Conservation (phyloP, 2,888 invertebrate species). For the Stenichneumon culpator region DNA sequence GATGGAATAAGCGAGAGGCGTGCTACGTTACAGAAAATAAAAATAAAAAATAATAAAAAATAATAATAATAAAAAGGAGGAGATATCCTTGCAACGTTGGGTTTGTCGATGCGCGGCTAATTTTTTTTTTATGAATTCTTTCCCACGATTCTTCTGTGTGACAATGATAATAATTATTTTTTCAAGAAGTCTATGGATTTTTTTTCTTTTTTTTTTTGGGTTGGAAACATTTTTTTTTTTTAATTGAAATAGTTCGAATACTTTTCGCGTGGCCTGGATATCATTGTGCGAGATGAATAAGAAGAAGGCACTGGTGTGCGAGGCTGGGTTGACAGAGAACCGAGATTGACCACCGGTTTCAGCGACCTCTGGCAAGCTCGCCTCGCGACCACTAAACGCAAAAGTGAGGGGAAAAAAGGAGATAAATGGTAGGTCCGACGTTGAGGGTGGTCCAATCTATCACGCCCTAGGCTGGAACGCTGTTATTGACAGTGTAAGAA, state of each 20-base stretch:
- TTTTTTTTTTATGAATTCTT: constrained; percentile 46
- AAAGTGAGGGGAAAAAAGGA: constrained; percentile 81
- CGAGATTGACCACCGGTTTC: constrained; percentile 75
- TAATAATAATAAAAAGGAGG: constrained; percentile 7
- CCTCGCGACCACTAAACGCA: constrained; percentile 63
- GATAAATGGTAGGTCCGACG: constrained; percentile 83
- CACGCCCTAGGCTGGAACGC: constrained; percentile 77
- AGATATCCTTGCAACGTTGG: constrained; percentile 13
- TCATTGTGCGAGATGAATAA: constrained; percentile 28
- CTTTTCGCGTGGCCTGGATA: not conserved
- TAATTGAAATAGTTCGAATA: not conserved
- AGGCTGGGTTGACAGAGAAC: constrained; percentile 78
- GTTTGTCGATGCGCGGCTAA: constrained; percentile 26
- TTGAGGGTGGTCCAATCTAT: constrained; percentile 83
- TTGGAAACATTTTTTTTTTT: too few relatives aligned
- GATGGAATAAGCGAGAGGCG: constrained; percentile 29
- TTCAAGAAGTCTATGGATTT: not conserved
- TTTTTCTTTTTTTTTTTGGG: not conserved
- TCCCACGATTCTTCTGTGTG: not conserved
- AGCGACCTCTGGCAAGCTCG: constrained; percentile 53
- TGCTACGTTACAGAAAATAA: constrained; percentile 7
- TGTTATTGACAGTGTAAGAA: constrained; percentile 84
- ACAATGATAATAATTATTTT: not conserved
- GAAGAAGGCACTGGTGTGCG: constrained; percentile 29
- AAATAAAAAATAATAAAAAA: not conserved